These are phyloP conservation scores for Drosophila trapezifrons DNA, from an alignment of 1,140 invertebrate species.

Conservation along the genomic window DNA sequence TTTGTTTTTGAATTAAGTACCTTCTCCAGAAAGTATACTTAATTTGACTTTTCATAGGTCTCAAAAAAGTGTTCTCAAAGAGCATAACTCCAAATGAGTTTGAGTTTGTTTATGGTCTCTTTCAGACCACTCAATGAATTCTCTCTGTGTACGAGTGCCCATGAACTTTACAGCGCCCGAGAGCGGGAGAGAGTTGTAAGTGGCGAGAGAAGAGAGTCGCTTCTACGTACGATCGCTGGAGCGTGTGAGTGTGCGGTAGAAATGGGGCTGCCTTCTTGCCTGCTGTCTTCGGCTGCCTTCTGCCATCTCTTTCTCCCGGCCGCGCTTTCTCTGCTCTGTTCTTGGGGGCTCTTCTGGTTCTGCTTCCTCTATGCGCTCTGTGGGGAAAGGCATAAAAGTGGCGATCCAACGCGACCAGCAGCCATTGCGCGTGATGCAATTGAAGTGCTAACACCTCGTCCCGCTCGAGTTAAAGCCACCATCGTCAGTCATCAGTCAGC, in stretches of 20 bases:
- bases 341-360: slow-evolving; percentile 44
- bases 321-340: slow-evolving; percentile 31
- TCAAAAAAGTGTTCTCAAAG: too few species aligned
- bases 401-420: slow-evolving; percentile 75
- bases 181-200: slow-evolving; percentile 44
- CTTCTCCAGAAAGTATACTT: too few species aligned
- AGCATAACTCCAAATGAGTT: too few species aligned
- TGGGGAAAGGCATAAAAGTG: slow-evolving; percentile 84
- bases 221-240: slow-evolving; percentile 36
- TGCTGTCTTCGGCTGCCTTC: slow-evolving; percentile 47
- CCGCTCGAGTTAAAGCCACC: slow-evolving; percentile 38
- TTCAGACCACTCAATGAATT: not conserved
- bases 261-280: slow-evolving; percentile 60
- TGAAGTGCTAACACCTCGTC: slow-evolving; percentile 81
- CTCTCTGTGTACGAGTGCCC: slow-evolving; percentile 1
- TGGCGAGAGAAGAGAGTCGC: slow-evolving; percentile 37
- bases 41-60: too few species aligned
- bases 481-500: slow-evolving; percentile 32
- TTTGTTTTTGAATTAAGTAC: too few species aligned
- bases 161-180: slow-evolving; percentile 22
- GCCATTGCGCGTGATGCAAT: slow-evolving; percentile 84
- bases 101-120: too few species aligned
- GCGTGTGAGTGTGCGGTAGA: slow-evolving; percentile 59
- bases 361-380: slow-evolving; percentile 60
- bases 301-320: slow-evolving; percentile 51